Base-by-base conservation (phyloP, 2,888 invertebrate genomes). In the Dicyrtomina minuta region DNA sequence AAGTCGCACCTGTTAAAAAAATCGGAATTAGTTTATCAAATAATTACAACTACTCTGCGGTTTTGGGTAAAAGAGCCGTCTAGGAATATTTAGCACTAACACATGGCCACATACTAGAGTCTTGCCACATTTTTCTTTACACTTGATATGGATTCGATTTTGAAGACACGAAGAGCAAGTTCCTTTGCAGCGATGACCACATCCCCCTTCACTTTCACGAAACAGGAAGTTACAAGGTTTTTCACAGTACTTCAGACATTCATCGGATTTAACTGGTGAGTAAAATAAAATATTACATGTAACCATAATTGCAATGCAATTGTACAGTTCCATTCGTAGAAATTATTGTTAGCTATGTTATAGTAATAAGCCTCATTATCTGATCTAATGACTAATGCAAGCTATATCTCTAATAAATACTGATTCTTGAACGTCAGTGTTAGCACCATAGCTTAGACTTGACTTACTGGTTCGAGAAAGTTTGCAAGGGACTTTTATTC, bases 71-170 rank as follows among this genome's bases (percentile, higher is more conserved):
- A n/a, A n/a, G n/a, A n/a, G n/a, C n/a, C n/a, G n/a, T n/a, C n/a
- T n/a, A n/a, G n/a, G n/a, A n/a, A n/a, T n/a, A n/a, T n/a, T n/a
- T n/a, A n/a, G n/a, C n/a, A 75, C 81, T 81, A 79, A 86, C 85
- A 83, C 81, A 79, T 89, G 89, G 39, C 87, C 87, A 80, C 89
- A 89, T 58, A 89, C 84, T 70, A 88, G 83, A 13, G 79, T 76
- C 61, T 83, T 84, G 5, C 83, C 82, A 80, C 90, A 90, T 20
- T 81, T 80, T 75, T 85, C 82, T 41, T 76, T 73, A 80, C 89
- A 89, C 22, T 84, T 81, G 68, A 77, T 79, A 80, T 90, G 90
- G 66, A 89, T 80, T 10, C 88, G 84, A 49, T 87, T 87, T 79
- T 86, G 86, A 43, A 75, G 80, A 80, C 89, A 89, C 58, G 79